These are phyloP conservation scores for Drosophila murphyi DNA, from an alignment of 1,140 invertebrate species.

Conservation along the genomic window DNA sequence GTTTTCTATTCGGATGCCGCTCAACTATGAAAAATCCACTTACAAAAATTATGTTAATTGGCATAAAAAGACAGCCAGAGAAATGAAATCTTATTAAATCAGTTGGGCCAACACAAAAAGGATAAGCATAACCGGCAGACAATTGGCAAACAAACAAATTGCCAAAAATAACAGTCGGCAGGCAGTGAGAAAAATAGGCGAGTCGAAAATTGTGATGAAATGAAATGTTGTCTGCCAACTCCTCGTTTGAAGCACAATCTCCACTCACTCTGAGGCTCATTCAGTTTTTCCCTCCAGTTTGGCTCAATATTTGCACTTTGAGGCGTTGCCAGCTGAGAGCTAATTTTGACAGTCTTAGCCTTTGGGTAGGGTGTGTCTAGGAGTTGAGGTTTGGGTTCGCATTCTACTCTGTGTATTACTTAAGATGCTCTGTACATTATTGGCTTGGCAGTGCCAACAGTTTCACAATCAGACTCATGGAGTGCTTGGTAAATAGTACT, in stretches of 20 bases:
- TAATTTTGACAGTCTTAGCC: constrained; percentile 61
- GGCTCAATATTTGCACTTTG: constrained; percentile 73
- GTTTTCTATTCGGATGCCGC: constrained; percentile 54
- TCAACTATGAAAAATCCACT: constrained; percentile 70
- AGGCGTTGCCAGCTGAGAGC: constrained; percentile 67
- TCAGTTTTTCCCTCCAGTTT: constrained; percentile 37
- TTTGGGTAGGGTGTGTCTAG: not conserved
- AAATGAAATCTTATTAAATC: constrained; percentile 73
- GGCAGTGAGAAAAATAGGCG: constrained; percentile 42
- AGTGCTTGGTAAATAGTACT: constrained; percentile 66
- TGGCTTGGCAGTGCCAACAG: constrained; percentile 47
- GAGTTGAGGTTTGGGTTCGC: constrained; percentile 5
- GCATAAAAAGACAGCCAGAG: constrained; percentile 36
- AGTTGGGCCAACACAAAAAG: constrained; percentile 41
- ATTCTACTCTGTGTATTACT: constrained; percentile 26
- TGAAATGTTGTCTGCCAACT: constrained; percentile 51
- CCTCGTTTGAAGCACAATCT: not conserved
- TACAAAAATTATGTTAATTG: constrained; percentile 76
- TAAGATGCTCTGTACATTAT: constrained; percentile 62
- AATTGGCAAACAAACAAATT: constrained; percentile 79
- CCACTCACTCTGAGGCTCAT: constrained; percentile 7
- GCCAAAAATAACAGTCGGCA: constrained; percentile 65
- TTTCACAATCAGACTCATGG: constrained; percentile 54
- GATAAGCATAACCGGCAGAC: constrained; percentile 70
- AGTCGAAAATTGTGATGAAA: constrained; percentile 56